A percentile compares a stretch with the other conserved stretches of the same genome.
Evolutionary conservation across 2,797 vertebrate genomes (phyloP).

Genomic region (Xiphophorus birchmanni): DNA sequence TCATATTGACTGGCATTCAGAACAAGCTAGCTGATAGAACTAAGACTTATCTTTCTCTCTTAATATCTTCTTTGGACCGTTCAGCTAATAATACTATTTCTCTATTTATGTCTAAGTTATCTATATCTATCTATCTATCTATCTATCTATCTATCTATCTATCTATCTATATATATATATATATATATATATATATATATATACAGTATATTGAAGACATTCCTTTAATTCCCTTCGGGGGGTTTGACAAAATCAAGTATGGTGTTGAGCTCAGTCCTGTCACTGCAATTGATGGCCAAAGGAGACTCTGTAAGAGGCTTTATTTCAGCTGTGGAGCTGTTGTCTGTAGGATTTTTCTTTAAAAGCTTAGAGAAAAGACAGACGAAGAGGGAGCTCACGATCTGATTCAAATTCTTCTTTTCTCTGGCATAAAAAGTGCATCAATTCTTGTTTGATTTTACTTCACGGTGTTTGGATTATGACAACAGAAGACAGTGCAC

Average conservation of each 20-base stretch:
- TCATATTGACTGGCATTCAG: not conserved
- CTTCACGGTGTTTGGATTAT: constrained; percentile 46
- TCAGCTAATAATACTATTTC: not conserved
- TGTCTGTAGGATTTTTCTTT: constrained; percentile 58
- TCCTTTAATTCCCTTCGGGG: constrained; percentile 52
- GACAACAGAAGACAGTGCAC: constrained; percentile 29
- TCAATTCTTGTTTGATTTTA: constrained; percentile 52
- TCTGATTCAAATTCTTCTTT: constrained; percentile 38
- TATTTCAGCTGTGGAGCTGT: constrained; percentile 63
- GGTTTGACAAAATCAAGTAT: constrained; percentile 64
- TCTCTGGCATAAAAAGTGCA: constrained; percentile 29
- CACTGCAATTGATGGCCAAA: constrained; percentile 63
- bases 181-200: no score
- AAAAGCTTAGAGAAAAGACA: constrained; percentile 50
- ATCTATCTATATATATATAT: no score
- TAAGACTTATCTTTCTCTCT: no score
- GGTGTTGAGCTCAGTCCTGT: constrained; percentile 73
- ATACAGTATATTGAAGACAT: not conserved
- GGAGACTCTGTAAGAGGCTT: constrained; percentile 70
- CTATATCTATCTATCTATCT: no score
- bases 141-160: no score
- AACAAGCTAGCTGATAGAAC: not conserved
- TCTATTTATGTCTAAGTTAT: not conserved
- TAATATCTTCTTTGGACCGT: no score
- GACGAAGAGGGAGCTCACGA: constrained; percentile 40